These are phyloP conservation scores for Rhipidura dahli DNA, from an alignment of 2,113 vertebrate genomes.

Conservation along the genomic window DNA sequence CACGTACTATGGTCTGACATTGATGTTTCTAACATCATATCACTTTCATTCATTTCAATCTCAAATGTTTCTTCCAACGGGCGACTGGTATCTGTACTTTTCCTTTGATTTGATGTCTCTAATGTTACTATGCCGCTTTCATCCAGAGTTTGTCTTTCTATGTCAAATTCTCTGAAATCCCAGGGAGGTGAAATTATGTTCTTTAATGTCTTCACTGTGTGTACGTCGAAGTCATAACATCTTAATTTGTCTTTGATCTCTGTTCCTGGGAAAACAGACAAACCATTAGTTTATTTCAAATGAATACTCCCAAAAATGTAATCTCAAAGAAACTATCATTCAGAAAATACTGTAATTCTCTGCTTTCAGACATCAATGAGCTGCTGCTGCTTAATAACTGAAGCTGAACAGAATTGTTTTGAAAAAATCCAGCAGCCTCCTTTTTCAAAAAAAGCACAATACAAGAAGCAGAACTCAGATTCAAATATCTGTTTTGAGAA, in stretches of 20 bases:
- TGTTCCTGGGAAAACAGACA: constrained; percentile 80
- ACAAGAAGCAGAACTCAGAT: background rate
- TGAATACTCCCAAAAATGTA: background rate
- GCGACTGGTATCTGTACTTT: constrained; percentile 82
- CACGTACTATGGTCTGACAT: constrained; percentile 96
- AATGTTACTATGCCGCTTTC: constrained; percentile 82
- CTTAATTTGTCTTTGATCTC: constrained; percentile 95
- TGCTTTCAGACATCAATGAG: background rate
- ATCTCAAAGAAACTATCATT: background rate
- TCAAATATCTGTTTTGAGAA: background rate
- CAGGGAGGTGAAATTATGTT: constrained; percentile 90
- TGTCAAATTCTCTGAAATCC: constrained; percentile 82
- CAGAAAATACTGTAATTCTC: background rate
- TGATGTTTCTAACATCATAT: constrained; percentile 95
- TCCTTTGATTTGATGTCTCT: constrained; percentile 83
- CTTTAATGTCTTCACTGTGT: constrained; percentile 90
- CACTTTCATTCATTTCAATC: constrained; percentile 97
- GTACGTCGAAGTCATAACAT: constrained; percentile 83
- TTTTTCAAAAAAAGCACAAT: background rate
- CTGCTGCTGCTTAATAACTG: background rate
- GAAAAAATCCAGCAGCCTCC: background rate
- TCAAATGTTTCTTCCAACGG: constrained; percentile 88
- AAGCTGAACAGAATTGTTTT: background rate
- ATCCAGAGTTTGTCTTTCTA: constrained; percentile 80
- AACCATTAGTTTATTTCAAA: background rate